Evolutionary conservation across 2,113 vertebrate genomes (phyloP), one percentile per base, ranked within the genome.

Genomic region (Gasterosteus aculeatus): DNA sequence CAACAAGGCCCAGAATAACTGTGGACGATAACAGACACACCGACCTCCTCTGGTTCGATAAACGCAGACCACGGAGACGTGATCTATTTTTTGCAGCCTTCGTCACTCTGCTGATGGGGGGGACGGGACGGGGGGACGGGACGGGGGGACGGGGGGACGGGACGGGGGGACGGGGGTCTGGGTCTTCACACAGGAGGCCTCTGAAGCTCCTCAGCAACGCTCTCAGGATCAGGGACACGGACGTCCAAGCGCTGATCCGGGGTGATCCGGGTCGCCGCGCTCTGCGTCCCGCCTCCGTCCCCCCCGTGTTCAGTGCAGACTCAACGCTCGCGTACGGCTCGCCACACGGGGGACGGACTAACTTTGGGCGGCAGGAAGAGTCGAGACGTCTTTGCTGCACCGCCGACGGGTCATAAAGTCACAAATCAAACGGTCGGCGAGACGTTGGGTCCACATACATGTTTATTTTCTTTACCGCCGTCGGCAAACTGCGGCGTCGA

Each of bases 1-100:
- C 84, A 78, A 67, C 69, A 86, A 84, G 87, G 82, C 89, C 86
- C 60, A 76, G 87, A 93, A 92, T 92, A 93, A 86, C 88, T 42
- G 47, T 66, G 72, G 12, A 58, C 83, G 90, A 91, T 88, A 93
- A 90, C 85, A 81, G 76, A 80, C 56, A 84, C 68, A 68, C 79
- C 84, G 84, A 76, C 81, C 56, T 72, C 74, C 85, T 82, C 81
- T 70, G 41, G 57, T 69, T 89, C 75, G 66, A 89, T 88, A 83
- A 85, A 82, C 60, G 75, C 58, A 0, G 66, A 71, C 54, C 67
- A 51, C 72, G 72, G 63, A 49, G 77, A 60, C 81, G 66, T 74
- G 33, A 78, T 87, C 81, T 85, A 87, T 90, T 90, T 89, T 87
- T 72, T 75, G 44, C 77, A 5, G 33, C 88, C 76, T 85, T 87